phyloP scores from a whole-genome alignment of 53 echinoderm and acorn worm species.

The Henricia sp. region DNA sequence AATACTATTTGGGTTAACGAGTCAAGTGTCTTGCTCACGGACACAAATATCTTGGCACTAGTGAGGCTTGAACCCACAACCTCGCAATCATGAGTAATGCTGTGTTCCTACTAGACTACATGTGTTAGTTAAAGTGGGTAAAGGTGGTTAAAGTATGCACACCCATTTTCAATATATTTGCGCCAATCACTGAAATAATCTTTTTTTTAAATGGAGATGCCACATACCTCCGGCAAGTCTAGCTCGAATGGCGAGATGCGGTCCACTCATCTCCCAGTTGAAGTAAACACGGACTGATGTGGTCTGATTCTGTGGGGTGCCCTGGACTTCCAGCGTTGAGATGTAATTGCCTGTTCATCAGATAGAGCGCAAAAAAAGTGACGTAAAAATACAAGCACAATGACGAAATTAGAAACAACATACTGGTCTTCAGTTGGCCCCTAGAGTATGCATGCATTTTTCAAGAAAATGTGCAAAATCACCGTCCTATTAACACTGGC shows the following conservation, averaged over 20 bases:
- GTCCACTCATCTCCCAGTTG: slow-evolving; percentile 41
- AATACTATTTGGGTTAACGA: too few relatives aligned
- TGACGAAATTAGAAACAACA: background rate
- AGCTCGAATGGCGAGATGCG: slow-evolving; percentile 39
- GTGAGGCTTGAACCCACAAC: too few relatives aligned
- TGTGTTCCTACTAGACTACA: too few relatives aligned
- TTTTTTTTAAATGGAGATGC: background rate
- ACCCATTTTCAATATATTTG: too few relatives aligned
- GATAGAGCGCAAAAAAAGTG: background rate
- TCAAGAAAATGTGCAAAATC: background rate
- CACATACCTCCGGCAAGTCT: slow-evolving; percentile 55
- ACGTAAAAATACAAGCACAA: background rate
- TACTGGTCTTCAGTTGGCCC: background rate
- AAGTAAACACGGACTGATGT: slow-evolving; percentile 56
- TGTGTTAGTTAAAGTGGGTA: too few relatives aligned
- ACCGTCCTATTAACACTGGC: background rate
- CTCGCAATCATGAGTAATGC: too few relatives aligned
- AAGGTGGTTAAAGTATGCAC: too few relatives aligned
- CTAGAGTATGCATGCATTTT: background rate
- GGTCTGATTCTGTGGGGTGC: slow-evolving; percentile 7
- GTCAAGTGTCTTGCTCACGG: too few relatives aligned
- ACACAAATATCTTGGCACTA: too few relatives aligned
- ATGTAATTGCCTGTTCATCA: slow-evolving; percentile 51
- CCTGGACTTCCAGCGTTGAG: slow-evolving; percentile 51
- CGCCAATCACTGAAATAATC: too few relatives aligned